Conservation (phyloP, 2,113 vertebrate species). For the Callocephalon fimbriatum region DNA sequence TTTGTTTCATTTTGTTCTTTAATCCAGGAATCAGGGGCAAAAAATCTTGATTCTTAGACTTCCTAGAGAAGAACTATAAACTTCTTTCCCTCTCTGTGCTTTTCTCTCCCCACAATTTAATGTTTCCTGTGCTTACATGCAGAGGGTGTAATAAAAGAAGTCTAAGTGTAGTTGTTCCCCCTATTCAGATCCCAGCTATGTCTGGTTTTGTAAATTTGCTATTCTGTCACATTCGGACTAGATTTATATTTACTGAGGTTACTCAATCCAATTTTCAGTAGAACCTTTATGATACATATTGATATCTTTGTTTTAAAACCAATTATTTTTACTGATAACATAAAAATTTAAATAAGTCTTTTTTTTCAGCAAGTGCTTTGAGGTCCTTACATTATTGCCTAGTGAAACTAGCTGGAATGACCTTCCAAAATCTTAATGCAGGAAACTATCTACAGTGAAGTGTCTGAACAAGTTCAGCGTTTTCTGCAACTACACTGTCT, state of each 20-base stretch:
- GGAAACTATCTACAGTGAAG: neutral
- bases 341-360: neutral
- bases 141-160: neutral
- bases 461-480: neutral
- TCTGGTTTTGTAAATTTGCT: neutral
- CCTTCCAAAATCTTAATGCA: neutral
- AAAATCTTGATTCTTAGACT: neutral
- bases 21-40: neutral
- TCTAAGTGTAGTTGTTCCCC: neutral
- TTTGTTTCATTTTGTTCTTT: neutral
- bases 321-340: neutral
- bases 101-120: neutral
- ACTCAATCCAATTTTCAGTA: neutral
- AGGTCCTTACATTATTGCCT: neutral
- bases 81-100: neutral
- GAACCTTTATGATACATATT: neutral
- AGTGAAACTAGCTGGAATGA: neutral
- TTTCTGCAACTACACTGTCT: neutral
- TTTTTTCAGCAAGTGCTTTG: neutral
- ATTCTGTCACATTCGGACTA: neutral
- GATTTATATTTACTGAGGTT: neutral
- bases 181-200: neutral
- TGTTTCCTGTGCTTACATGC: neutral
- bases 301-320: neutral
- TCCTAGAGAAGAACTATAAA: neutral